These are phyloP conservation scores for Odontocerum albicorne DNA, from an alignment of 2,888 invertebrate species.

Conservation along the genomic window DNA sequence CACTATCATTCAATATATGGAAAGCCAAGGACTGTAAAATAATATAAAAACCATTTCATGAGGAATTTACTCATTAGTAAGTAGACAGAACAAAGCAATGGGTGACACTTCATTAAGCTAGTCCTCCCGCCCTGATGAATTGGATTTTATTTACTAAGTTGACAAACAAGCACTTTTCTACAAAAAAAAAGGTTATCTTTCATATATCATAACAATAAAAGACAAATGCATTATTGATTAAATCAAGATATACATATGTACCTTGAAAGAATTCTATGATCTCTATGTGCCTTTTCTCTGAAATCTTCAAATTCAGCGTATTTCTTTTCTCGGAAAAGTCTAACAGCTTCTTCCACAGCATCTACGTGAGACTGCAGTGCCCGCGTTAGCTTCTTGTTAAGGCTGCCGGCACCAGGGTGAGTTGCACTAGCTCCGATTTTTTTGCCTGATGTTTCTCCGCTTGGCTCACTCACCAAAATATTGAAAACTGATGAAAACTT, in stretches of 20 bases:
- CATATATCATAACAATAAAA: too few species aligned
- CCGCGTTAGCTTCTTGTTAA: slow-evolving; percentile 69
- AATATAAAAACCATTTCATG: too few species aligned
- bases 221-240: too few species aligned
- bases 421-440: slow-evolving; percentile 53
- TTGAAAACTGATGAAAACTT: slow-evolving; percentile 73
- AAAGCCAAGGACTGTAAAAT: too few species aligned
- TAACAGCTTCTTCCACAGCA: slow-evolving; percentile 73
- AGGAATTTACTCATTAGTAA: too few species aligned
- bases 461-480: slow-evolving; percentile 62
- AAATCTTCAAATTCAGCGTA: slow-evolving; percentile 74
- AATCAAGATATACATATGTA: slow-evolving; percentile 40
- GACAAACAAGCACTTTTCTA: too few species aligned
- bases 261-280: slow-evolving; percentile 68
- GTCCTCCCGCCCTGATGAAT: too few species aligned
- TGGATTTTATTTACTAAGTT: too few species aligned
- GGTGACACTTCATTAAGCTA: too few species aligned
- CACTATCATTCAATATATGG: too few species aligned
- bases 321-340: slow-evolving; percentile 73
- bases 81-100: too few species aligned
- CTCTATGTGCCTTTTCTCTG: slow-evolving; percentile 71
- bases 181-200: too few species aligned
- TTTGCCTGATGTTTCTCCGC: slow-evolving; percentile 56
- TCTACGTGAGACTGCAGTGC: slow-evolving; percentile 69
- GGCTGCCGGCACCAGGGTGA: slow-evolving; percentile 58